Conservation (phyloP, 2,797 vertebrate genomes). For the Philypnodon macrostomus region DNA sequence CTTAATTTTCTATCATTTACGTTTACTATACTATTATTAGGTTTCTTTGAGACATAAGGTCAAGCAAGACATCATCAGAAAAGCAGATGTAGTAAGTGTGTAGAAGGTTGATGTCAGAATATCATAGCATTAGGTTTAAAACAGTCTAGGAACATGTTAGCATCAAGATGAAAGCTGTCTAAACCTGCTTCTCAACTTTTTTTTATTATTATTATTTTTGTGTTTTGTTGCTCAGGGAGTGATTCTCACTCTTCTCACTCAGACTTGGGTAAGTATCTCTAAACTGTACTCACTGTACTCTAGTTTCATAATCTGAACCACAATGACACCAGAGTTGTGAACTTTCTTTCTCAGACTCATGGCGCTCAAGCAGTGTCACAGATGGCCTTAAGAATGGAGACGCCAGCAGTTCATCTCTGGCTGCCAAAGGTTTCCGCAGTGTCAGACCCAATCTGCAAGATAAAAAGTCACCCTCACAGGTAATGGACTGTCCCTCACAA, state of each 20-base stretch:
- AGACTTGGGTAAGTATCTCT: constrained; percentile 87
- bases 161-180: background rate
- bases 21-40: too few relatives aligned
- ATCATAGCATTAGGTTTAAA: too few relatives aligned
- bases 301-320: background rate
- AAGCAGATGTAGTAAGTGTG: too few relatives aligned
- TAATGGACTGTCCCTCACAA: constrained; percentile 57
- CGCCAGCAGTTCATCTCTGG: constrained; percentile 86
- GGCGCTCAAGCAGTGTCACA: constrained; percentile 84
- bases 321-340: background rate
- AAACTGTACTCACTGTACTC: constrained; percentile 2
- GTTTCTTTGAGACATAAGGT: too few relatives aligned
- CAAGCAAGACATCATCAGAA: too few relatives aligned
- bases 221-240: constrained; percentile 78
- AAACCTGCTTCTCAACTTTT: background rate
- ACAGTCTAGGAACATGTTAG: too few relatives aligned
- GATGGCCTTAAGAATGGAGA: constrained; percentile 90
- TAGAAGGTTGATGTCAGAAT: too few relatives aligned
- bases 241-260: constrained; percentile 88
- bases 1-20: background rate
- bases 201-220: background rate
- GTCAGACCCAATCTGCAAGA: constrained; percentile 94
- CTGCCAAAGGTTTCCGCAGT: constrained; percentile 96
- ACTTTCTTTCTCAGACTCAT: constrained; percentile 78
- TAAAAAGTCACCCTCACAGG: constrained; percentile 90